phyloP scores from a whole-genome alignment of 2,888 invertebrate genomes.

The Cartodere bifasciata region DNA sequence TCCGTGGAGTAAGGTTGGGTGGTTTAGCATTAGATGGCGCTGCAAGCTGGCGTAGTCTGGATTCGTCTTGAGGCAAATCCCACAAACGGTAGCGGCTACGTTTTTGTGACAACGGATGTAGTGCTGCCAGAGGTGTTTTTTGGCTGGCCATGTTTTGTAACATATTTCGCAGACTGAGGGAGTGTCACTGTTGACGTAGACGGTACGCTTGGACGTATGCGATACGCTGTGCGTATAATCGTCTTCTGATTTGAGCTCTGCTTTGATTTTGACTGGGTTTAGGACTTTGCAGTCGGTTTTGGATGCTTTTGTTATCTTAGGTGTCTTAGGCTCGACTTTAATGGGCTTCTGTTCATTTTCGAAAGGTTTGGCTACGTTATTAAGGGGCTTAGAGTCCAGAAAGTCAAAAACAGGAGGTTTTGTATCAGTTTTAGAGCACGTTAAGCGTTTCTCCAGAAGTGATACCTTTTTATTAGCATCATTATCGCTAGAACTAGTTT shows the following conservation, averaged over 20 bases:
- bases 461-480: slow-evolving; percentile 21
- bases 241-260: slow-evolving; percentile 7
- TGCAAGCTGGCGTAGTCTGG: slow-evolving; percentile 37
- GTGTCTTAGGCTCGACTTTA: too few relatives aligned
- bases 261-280: too few relatives aligned
- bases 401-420: too few relatives aligned
- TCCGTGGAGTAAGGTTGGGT: slow-evolving; percentile 37
- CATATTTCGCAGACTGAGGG: slow-evolving; percentile 42
- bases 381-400: too few relatives aligned
- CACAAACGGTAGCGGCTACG: slow-evolving; percentile 45
- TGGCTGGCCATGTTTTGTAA: slow-evolving; percentile 46
- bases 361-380: too few relatives aligned
- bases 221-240: slow-evolving; percentile 21
- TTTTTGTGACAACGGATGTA: slow-evolving; percentile 42
- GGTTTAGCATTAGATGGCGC: slow-evolving; percentile 33
- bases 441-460: slow-evolving; percentile 27
- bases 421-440: too few relatives aligned
- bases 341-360: too few relatives aligned
- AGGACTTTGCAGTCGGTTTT: too few relatives aligned
- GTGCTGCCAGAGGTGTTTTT: slow-evolving; percentile 49
- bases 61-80: slow-evolving; percentile 44
- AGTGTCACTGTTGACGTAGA: slow-evolving; percentile 39
- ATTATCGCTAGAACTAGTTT: slow-evolving; percentile 8
- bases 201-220: slow-evolving; percentile 36
- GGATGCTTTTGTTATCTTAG: slow-evolving; percentile 1